Base-by-base conservation (phyloP, 2,797 vertebrate genomes). In the Epinephelus malabaricus region DNA sequence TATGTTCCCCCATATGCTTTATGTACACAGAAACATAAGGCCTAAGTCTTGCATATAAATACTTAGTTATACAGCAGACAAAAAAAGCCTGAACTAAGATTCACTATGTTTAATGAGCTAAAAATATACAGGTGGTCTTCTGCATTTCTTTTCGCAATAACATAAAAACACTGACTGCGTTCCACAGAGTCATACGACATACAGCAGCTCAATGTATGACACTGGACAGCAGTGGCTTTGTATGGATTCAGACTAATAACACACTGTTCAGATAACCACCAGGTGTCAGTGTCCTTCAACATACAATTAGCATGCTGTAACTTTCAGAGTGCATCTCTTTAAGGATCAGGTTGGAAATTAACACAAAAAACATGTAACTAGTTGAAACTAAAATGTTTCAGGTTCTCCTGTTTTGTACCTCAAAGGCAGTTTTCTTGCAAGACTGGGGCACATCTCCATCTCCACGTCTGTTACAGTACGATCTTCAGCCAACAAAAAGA, bases 271-370 rank as follows among this genome's bases (percentile, higher is more conserved):
- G 23, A 30, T 45, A 30, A 55, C 92, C 95, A 93, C 81, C 84
- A 95, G 95, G 78, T 92, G 95, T 92, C 94, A 94, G 88, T 92
- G 85, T 95, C 73, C 76, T 81, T 74, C 78, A 82, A 86, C 62
- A 43, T 43, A 67, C 34, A 56, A 13, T 7, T 53, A 67, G 6
- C 34, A 55, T n/a, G 21, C 34, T 65, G 13, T 30, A 34, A 45
- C 40, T 59, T 65, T 55, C 49, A 78, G 13, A 74, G 5, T 34
- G 19, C n/a, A 23, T 65, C 59, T 72, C 6, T 58, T 2, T 5
- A 25, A 17, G 23, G 14, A 30, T 66, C 18, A 68, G 21, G 3
- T 19, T 64, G 27, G 18, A 56, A 47, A 65, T 11, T 3, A 60
- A 19, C 3, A 40, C 0, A 66, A 47, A 23, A 47, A 30, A 5